Conservation (phyloP, 2,113 vertebrate species). For the Mus musculus region DNA sequence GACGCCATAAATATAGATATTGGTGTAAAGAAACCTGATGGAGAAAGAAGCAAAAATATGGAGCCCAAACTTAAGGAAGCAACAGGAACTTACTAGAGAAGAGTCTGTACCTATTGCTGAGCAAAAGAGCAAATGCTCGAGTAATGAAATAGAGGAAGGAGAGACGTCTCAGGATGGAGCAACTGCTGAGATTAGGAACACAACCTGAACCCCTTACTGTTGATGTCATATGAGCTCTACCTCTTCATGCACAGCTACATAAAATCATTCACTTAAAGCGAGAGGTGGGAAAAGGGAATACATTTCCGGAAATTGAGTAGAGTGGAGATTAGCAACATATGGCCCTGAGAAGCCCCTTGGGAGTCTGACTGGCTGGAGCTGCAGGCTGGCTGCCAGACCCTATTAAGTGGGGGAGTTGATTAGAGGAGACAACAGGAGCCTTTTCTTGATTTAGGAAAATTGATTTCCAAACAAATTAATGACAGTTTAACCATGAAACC, state of each 20-base stretch:
- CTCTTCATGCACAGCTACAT: background rate
- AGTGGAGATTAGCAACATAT: conserved; percentile 64
- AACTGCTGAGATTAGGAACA: background rate
- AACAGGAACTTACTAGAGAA: background rate
- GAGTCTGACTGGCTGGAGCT: conserved; percentile 40
- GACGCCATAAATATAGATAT: background rate
- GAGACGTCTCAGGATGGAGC: background rate
- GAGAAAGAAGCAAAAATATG: background rate
- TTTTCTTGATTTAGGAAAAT: conserved; percentile 44
- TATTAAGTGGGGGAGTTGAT: conserved; percentile 49
- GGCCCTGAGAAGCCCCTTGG: conserved; percentile 42
- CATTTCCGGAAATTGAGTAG: background rate
- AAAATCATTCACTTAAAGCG: conserved; percentile 4
- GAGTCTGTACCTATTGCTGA: background rate
- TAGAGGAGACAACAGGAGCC: conserved; percentile 21
- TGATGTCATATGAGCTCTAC: background rate
- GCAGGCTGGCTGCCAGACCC: background rate
- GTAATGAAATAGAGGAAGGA: background rate
- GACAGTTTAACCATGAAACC: conserved; percentile 1
- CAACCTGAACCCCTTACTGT: background rate
- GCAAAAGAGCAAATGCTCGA: background rate
- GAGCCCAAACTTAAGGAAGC: background rate
- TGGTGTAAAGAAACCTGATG: background rate
- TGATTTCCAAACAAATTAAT: conserved; percentile 48
- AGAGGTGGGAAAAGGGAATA: background rate